Evolutionary conservation across 2,888 invertebrate genomes (phyloP), one percentile per base, ranked within the genome.

Genomic region (Falcaria lacertinaria): DNA sequence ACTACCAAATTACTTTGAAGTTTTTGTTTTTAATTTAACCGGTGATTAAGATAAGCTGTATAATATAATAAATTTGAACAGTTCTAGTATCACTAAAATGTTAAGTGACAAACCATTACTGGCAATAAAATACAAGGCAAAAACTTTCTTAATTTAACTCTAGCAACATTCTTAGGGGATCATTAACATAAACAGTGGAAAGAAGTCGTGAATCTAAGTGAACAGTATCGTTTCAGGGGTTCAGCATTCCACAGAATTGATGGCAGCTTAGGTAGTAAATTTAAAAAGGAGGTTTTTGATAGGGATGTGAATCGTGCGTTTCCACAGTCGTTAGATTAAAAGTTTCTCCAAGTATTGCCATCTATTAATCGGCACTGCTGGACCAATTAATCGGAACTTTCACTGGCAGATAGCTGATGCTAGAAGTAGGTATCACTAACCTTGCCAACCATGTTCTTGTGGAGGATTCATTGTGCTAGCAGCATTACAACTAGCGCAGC

Each of bases 171-270:
- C 68, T 55, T 60, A 57, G 57, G 67, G 57, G 15, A 37, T 37
- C 22, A 37, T 37, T 37, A 37, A 15, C 37, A 58, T 55, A 57
- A 67, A 66, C 54, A 54, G 61, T 52, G 53, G 49, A 49, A 44
- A 69, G 74, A 74, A 75, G 71, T 65, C 63, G 62, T 60, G 70
- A 73, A 74, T 77, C 69, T 74, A 71, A 57, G 52, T 63, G 63
- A 74, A 50, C 52, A 51, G 47, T 45, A 50, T 45, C 46, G 44
- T 44, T 57, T 44, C 50, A 43, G 44, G 47, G 52, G 51, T 61
- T 50, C 57, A 54, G 53, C 51, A 53, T 45, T 53, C 55, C 57
- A 42, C 53, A 56, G 67, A 71, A 76, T 74, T 74, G 72, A 69
- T 74, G 69, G 70, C 61, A 48, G 48, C 43, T 45, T 44, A 48